A percentile compares a stretch with the other conserved stretches of the same genome.
phyloP scores from a whole-genome alignment of 2,113 vertebrate genomes.

The Pituophis catenifer region DNA sequence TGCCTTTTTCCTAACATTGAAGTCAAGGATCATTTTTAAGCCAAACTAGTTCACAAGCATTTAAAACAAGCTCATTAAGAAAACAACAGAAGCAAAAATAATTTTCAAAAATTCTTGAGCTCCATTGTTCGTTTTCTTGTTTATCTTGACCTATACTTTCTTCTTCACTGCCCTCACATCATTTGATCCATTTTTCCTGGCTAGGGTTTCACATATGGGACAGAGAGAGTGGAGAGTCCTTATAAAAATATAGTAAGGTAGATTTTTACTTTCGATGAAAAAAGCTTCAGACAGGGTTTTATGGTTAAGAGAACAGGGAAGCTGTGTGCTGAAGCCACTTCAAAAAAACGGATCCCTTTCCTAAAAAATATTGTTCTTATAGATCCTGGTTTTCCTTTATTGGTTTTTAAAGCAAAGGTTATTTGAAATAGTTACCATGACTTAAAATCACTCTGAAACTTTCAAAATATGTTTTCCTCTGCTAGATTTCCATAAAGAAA shows the following conservation, averaged over 20 bases:
- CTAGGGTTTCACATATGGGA: neutral
- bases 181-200: neutral
- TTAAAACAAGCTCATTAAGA: slow-evolving; percentile 11
- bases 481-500: neutral
- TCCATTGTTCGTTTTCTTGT: neutral
- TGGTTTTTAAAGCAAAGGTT: neutral
- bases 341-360: neutral
- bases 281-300: neutral
- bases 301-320: neutral
- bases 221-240: neutral
- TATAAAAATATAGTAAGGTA: neutral
- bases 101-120: neutral
- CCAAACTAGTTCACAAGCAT: neutral
- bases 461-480: neutral
- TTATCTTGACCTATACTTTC: neutral
- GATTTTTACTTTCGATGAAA: neutral
- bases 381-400: neutral
- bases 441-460: neutral
- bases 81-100: neutral
- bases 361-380: neutral
- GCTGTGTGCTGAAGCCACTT: neutral
- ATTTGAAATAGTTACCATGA: neutral
- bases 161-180: neutral
- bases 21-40: neutral
- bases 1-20: neutral